phyloP scores from a whole-genome alignment of 1,140 invertebrate genomes.

The Metaphire vulgaris region DNA sequence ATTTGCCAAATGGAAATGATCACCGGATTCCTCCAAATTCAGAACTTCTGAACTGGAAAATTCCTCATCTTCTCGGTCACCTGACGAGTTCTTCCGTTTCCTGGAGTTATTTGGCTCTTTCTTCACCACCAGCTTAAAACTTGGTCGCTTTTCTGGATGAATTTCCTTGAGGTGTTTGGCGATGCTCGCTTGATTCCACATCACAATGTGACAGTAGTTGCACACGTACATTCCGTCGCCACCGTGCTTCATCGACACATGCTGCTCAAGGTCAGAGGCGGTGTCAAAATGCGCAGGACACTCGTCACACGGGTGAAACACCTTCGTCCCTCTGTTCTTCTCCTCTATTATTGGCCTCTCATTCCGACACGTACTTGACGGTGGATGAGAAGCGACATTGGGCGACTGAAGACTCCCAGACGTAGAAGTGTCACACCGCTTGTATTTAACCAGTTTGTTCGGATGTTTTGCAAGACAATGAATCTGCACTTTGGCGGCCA shows the following conservation, averaged over 20 bases:
- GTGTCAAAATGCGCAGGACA: neutral
- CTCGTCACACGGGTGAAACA: neutral
- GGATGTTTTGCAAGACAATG: conserved; percentile 16
- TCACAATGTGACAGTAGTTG: conserved; percentile 1
- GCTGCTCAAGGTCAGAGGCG: neutral
- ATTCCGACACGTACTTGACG: neutral
- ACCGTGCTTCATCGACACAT: neutral
- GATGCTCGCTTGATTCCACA: neutral
- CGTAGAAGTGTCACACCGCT: conserved; percentile 4
- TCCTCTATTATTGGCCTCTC: neutral
- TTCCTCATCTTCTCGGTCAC: neutral
- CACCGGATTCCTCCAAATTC: neutral
- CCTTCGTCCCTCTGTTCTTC: neutral
- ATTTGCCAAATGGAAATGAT: neutral
- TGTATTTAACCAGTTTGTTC: conserved; percentile 14
- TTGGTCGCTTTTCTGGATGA: neutral
- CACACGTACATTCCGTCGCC: neutral
- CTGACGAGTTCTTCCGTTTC: neutral
- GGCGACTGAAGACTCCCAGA: neutral
- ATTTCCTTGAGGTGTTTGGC: neutral
- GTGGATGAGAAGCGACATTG: neutral
- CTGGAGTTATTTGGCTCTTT: neutral
- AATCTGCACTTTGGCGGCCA: conserved; percentile 15
- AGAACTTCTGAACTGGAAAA: neutral
- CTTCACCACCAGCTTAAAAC: neutral